Conservation (phyloP, 2,797 vertebrate species). For the Sebastolobus altivelis region DNA sequence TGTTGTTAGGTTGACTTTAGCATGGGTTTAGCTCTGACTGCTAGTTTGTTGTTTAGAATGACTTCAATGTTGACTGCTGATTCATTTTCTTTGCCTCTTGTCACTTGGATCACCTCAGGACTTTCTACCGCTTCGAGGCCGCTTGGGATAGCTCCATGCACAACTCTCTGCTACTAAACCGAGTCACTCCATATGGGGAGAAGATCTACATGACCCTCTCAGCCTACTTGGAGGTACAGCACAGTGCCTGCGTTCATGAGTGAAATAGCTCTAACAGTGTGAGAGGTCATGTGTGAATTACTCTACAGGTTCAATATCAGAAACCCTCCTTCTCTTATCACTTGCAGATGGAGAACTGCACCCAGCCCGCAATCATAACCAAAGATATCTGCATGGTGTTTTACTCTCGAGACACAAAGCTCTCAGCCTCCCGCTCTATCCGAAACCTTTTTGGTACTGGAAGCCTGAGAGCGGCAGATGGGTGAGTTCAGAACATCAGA, state of each 20-base stretch:
- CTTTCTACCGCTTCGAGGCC: conserved; percentile 95
- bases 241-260: conserved; percentile 14
- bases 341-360: conserved; percentile 95
- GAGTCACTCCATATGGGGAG: conserved; percentile 96
- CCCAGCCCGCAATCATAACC: conserved; percentile 94
- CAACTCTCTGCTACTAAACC: conserved; percentile 95
- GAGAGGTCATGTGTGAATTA: conserved; percentile 31
- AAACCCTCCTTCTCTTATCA: conserved; percentile 37
- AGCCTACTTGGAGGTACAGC: conserved; percentile 94
- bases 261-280: conserved; percentile 12
- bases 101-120: conserved; percentile 82
- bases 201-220: conserved; percentile 99
- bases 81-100: conserved; percentile 22
- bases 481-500: conserved; percentile 79
- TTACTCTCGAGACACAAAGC: conserved; percentile 95
- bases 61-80: not conserved
- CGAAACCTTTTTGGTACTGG: conserved; percentile 95
- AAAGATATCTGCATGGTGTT: conserved; percentile 99
- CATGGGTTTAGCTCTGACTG: conserved; percentile 32
- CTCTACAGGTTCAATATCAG: not conserved
- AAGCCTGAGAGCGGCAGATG: conserved; percentile 90
- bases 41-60: conserved; percentile 13
- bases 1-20: conserved; percentile 21
- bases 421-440: conserved; percentile 94
- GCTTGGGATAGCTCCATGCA: conserved; percentile 99